Base-by-base conservation (phyloP, 2,113 vertebrate genomes). In the Melospiza melodia region DNA sequence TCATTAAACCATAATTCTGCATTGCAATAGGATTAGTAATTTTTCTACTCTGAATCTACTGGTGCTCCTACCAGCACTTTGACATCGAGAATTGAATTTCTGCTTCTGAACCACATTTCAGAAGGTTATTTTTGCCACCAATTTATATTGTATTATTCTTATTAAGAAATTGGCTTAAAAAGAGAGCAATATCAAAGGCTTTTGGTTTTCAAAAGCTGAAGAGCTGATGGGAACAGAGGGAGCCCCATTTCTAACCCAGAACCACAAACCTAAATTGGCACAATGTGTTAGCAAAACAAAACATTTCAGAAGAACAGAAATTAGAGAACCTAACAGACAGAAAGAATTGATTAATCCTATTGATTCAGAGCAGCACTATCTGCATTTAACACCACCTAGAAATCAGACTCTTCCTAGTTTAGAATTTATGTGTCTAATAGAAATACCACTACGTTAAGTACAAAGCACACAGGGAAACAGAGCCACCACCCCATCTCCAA, bases 271-370 rank as follows among this genome's bases (percentile, higher is more conserved):
- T 63, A 20, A 82, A 77, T 37, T 59, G 65, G 55, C 59, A 89
- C 12, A 51, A 15, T 2, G 7, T 73, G 65, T 65, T 68, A 87
- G 41, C 80, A 89, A 94, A 96, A 68, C 68, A 85, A 93, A 94
- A 78, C 71, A 79, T 79, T 61, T 84, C 66, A 84, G 83, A 90
- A 39, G 83, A 91, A 41, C 21, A 65, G 69, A 87, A 46, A 75
- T 75, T 71, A 87, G 52, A 44, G 48, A 82, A 68, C 1, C 10
- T 69, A 84, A 81, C 43, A 80, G 82, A 73, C 11, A 59, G 65
- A 77, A 87, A 73, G 6, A 91, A 95, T 59, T 83, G 72, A 96
- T 91, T 78, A 31, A 52, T 65, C 37, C 35, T 74, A 71, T 91
- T 57, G 92, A 92, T 84, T 80, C 65, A 89, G 51, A 83, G 39